These are phyloP conservation scores for Zaprionus taronus DNA, from an alignment of 1,140 invertebrate genomes.

Conservation along the genomic window DNA sequence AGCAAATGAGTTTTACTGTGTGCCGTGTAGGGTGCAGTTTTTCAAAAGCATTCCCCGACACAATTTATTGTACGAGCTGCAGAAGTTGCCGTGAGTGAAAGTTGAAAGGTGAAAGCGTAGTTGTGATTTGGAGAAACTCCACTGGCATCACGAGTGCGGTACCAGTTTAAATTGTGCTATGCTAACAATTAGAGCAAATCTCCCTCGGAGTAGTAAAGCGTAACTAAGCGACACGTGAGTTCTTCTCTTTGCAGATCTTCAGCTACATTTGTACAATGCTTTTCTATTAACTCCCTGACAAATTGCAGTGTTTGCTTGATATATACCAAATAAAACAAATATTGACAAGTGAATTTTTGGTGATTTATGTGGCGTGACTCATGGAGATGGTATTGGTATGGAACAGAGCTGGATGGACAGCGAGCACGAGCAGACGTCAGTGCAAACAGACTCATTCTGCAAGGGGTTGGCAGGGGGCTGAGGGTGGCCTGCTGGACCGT, in stretches of 20 bases:
- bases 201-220: background rate
- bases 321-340: conserved; percentile 75
- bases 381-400: conserved; percentile 39
- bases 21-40: conserved; percentile 13
- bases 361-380: conserved; percentile 79
- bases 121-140: background rate
- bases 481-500: background rate
- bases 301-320: conserved; percentile 46
- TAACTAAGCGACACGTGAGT: background rate
- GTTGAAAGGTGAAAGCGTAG: background rate
- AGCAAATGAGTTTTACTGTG: conserved; percentile 69
- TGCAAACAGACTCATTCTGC: background rate
- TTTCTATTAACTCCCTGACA: background rate
- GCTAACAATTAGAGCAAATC: background rate
- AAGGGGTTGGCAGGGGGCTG: background rate
- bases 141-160: background rate
- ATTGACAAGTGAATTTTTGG: conserved; percentile 70
- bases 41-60: background rate
- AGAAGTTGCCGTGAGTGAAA: background rate
- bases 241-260: background rate
- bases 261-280: background rate
- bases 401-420: background rate
- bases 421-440: background rate
- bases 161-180: background rate
- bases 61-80: conserved; percentile 4